A percentile compares a stretch with the other conserved stretches of the same genome.
These are phyloP conservation scores for Acrocera orbiculus DNA, from an alignment of 2,888 invertebrate genomes.

Conservation along the genomic window DNA sequence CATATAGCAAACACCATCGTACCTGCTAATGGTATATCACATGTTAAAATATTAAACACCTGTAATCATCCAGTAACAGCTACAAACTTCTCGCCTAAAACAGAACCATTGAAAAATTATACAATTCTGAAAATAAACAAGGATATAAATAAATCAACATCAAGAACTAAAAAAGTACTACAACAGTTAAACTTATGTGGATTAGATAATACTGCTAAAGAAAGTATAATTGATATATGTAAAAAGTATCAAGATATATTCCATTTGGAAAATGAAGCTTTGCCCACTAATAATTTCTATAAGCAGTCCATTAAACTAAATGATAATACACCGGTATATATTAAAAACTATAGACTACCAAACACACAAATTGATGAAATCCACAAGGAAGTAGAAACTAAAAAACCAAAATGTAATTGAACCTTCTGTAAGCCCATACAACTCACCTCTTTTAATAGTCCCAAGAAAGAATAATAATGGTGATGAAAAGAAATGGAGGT, in stretches of 20 bases:
- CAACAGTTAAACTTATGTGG: neutral
- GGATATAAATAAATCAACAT: neutral
- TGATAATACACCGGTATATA: neutral
- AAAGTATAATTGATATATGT: neutral
- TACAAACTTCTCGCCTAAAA: neutral
- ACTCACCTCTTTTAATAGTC: conserved; percentile 14
- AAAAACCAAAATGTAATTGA: conserved; percentile 16
- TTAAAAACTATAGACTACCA: conserved; percentile 5
- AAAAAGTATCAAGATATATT: neutral
- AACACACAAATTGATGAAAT: conserved; percentile 5
- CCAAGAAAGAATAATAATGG: conserved; percentile 9
- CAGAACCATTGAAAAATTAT: neutral
- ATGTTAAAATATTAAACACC: neutral
- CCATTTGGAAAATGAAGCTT: neutral
- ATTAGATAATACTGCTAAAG: neutral
- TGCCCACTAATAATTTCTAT: conserved; percentile 1
- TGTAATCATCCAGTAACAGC: neutral
- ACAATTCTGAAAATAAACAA: neutral
- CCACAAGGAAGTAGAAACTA: conserved; percentile 16
- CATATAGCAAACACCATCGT: conserved; percentile 4
- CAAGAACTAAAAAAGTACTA: neutral
- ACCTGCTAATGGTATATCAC: conserved; percentile 6
- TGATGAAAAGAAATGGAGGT: neutral
- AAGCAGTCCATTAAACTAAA: neutral
- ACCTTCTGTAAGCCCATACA: conserved; percentile 13